These are phyloP conservation scores for Ichneumoninae sp. DNA, from an alignment of 2,888 invertebrate genomes.

Conservation along the genomic window DNA sequence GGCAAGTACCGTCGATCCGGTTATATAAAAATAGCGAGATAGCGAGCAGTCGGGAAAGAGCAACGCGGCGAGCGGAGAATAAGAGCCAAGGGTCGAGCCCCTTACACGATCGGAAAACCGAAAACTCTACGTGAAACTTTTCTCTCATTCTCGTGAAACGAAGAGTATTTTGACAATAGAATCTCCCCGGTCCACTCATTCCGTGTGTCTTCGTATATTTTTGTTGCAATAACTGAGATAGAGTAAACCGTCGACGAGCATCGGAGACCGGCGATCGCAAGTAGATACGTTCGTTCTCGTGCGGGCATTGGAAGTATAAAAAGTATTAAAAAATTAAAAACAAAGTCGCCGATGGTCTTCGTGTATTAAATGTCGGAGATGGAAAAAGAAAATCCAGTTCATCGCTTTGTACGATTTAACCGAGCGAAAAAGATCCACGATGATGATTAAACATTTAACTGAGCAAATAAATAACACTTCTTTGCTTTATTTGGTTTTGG, in stretches of 20 bases:
- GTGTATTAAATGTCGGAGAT: neutral
- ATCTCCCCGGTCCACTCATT: neutral
- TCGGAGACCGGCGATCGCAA: neutral
- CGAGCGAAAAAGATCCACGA: neutral
- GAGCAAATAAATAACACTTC: too few species aligned
- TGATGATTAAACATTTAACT: neutral
- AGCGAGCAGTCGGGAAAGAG: constrained; percentile 28
- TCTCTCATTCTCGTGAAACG: neutral
- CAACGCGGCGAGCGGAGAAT: neutral
- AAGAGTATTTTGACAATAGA: constrained; percentile 3
- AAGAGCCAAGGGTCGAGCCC: constrained; percentile 4
- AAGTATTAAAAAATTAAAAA: neutral
- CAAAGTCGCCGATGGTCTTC: neutral
- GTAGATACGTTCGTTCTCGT: neutral
- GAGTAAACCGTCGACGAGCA: neutral
- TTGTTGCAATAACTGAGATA: neutral
- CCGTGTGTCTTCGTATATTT: neutral
- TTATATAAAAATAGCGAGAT: constrained; percentile 55
- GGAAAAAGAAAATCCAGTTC: neutral
- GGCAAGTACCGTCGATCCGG: constrained; percentile 49
- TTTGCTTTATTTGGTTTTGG: too few species aligned
- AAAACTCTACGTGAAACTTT: constrained; percentile 25
- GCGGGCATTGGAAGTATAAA: neutral
- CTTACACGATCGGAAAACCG: constrained; percentile 39
- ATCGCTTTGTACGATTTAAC: neutral